These are phyloP conservation scores for Oreohelix idahoensis DNA, from an alignment of 1,140 invertebrate species.

Conservation along the genomic window DNA sequence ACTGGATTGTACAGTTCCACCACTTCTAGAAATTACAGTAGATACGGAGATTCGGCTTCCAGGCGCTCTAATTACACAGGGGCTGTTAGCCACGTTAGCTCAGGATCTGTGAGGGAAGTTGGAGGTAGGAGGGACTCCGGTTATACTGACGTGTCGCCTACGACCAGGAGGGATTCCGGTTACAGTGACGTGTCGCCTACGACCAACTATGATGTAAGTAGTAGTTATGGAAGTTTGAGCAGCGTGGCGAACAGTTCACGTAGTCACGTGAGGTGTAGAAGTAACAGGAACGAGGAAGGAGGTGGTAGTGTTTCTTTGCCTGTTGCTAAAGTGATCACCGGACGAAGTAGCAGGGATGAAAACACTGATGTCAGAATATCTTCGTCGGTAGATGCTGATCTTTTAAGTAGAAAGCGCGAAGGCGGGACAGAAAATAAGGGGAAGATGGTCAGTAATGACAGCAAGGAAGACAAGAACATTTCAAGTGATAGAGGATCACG, in stretches of 20 bases:
- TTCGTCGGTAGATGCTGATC: neutral
- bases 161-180: neutral
- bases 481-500: neutral
- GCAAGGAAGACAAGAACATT: neutral
- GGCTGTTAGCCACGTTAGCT: neutral
- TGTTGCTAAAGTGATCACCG: neutral
- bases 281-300: neutral
- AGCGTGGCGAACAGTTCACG: neutral
- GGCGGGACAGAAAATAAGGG: neutral
- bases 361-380: neutral
- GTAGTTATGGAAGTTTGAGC: neutral
- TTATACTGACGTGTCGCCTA: neutral
- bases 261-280: neutral
- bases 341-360: neutral
- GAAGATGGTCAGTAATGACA: neutral
- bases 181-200: neutral
- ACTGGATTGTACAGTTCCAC: neutral
- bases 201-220: neutral
- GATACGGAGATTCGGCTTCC: neutral
- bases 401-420: neutral
- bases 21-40: neutral
- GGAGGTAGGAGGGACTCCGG: neutral
- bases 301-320: neutral
- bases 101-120: neutral
- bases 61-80: neutral